phyloP scores from a whole-genome alignment of 2,113 vertebrate species.

The Physeter macrocephalus region DNA sequence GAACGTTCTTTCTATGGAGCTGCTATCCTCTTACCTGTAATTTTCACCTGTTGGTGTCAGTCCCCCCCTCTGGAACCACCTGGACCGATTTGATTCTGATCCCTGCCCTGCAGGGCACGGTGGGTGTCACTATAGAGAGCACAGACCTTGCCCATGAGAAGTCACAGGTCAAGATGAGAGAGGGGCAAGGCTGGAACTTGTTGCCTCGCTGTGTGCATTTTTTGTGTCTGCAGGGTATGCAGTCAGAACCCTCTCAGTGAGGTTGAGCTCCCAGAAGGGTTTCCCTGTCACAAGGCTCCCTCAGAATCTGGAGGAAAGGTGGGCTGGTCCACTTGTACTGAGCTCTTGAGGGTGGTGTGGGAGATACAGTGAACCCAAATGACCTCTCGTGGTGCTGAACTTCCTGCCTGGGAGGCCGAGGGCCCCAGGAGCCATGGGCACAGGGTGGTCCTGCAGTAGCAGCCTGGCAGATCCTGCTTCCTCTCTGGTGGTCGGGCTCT shows the following conservation, averaged over 20 bases:
- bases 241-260: too few species aligned
- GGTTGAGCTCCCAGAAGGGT: background rate
- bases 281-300: background rate
- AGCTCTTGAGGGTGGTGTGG: background rate
- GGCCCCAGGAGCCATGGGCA: background rate
- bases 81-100: accelerated
- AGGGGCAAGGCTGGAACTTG: background rate
- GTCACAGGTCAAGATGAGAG: background rate
- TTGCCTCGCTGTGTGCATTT: background rate
- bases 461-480: background rate
- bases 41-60: background rate
- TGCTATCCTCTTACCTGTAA: background rate
- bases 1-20: background rate
- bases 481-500: background rate
- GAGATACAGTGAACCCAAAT: background rate
- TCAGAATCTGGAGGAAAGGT: background rate
- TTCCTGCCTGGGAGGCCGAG: background rate
- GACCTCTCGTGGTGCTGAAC: background rate
- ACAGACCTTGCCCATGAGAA: background rate
- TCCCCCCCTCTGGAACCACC: background rate
- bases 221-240: background rate
- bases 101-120: background rate
- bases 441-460: background rate
- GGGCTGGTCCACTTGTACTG: too few species aligned
- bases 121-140: background rate